These are phyloP conservation scores for Drosophila elegans DNA, from an alignment of 1,140 invertebrate genomes.

Conservation along the genomic window DNA sequence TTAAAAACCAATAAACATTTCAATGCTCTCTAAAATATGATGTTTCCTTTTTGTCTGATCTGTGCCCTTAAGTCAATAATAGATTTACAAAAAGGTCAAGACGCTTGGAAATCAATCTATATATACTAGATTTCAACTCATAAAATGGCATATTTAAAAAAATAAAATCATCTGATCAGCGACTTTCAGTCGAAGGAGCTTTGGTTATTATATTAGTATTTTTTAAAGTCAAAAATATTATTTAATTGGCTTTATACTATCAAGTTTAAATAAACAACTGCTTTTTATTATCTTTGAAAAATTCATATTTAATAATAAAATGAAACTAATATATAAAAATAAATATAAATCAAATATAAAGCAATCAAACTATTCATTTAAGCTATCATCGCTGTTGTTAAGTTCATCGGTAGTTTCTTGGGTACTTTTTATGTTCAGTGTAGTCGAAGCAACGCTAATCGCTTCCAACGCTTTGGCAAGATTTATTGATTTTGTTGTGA, in stretches of 20 bases:
- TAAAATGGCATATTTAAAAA: no score
- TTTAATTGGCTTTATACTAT: no score
- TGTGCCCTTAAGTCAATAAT: no score
- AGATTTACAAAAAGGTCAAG: no score
- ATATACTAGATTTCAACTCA: no score
- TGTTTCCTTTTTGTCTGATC: background rate
- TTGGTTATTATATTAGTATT: no score
- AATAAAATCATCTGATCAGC: no score
- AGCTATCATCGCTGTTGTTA: background rate
- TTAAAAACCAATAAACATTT: slow-evolving; percentile 8
- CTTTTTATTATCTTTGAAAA: no score
- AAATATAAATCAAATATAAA: background rate
- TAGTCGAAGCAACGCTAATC: background rate
- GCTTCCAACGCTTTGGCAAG: background rate
- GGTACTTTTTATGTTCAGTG: background rate
- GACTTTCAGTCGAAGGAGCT: no score
- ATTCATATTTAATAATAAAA: no score
- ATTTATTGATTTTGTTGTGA: background rate
- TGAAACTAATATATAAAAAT: background rate
- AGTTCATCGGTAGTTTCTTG: background rate
- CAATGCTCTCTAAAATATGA: slow-evolving; percentile 15
- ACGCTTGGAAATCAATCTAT: no score
- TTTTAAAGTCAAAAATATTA: background rate
- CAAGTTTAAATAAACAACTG: no score
- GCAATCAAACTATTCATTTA: background rate